These are phyloP conservation scores for Aleiodes leptofemur DNA, from an alignment of 2,888 invertebrate genomes.

Conservation along the genomic window DNA sequence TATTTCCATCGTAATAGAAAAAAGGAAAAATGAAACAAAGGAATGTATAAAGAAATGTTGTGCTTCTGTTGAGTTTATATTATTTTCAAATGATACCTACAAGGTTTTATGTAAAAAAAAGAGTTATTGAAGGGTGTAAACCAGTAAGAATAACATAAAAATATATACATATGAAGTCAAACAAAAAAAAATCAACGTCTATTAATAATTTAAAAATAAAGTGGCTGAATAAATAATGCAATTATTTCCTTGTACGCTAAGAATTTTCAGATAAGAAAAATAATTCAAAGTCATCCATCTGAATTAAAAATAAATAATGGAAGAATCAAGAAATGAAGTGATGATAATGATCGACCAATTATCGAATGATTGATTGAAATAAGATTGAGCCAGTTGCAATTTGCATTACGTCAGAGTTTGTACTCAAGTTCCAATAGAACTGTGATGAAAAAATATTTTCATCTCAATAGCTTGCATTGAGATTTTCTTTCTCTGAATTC, in stretches of 20 bases:
- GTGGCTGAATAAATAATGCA: conserved; percentile 15
- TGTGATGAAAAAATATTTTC: no score
- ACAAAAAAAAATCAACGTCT: conserved; percentile 2
- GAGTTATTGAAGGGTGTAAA: not conserved
- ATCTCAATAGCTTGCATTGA: no score
- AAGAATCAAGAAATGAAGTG: not conserved
- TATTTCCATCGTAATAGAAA: conserved; percentile 11
- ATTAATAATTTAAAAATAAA: conserved; percentile 12
- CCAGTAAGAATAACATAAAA: not conserved
- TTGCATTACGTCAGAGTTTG: no score
- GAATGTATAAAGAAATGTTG: conserved; percentile 27
- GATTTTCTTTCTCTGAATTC: no score
- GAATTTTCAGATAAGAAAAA: conserved; percentile 8
- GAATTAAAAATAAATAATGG: not conserved
- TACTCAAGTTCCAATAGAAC: no score
- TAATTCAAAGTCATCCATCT: conserved; percentile 7
- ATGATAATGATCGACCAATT: no score
- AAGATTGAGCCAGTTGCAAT: no score
- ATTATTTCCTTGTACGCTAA: conserved; percentile 13
- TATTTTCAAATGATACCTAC: conserved; percentile 29
- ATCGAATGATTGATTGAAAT: no score
- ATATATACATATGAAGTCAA: conserved; percentile 4
- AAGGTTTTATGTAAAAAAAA: conserved; percentile 5
- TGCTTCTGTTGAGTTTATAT: conserved; percentile 24
- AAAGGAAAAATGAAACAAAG: not conserved